Base-by-base conservation (phyloP, 2,113 vertebrate genomes). In the Puffinus mauretanicus region DNA sequence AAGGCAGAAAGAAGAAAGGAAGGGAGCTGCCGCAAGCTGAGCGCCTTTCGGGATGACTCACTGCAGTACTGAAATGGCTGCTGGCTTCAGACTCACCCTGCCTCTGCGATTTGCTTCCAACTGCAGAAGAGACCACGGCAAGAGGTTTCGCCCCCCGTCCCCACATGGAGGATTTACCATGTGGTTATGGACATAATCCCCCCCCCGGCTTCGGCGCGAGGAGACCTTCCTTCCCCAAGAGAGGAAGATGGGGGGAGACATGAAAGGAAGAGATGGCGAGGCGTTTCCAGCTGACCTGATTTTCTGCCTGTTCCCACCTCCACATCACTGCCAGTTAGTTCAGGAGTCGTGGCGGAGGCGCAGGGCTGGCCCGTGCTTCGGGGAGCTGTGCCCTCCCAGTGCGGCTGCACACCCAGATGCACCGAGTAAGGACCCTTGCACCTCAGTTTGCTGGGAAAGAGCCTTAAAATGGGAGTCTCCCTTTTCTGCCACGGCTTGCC, bases 201-300 rank as follows among this genome's bases (percentile, higher is more conserved):
- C 67, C 38, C 27, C 13, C 0, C 0, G 86, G 73, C 71, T 78
- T 12, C 0, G 0, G 71, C 2, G 0, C 67, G 90, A 29, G 8
- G 90, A 47, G 71, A 61, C 42, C 61, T 51, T 36, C 92, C 88
- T 83, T 75, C 58, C 40, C 65, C 49, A 8, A 3, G 80, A 88
- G 80, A 69, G 73, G 47, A 44, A 54, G 51, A 77, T 72, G 65
- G 32, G 42, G 72, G 46, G 19, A 83, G 81, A 69, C 40, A 14
- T 42, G 82, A 88, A 82, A 93, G 89, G 88, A 76, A 92, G 91
- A 70, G 95, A 89, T 92, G 95, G 86, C 1, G 7, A 92, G 73
- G 91, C 36, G 2, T 96, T 97, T 97, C 94, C 96, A 95, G 93
- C 71, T 96, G 96, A 96, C 95, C 97, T 97, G 95, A 94, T 97